Percentiles rank a stretch among this genome's conserved stretches.
Conservation (phyloP, 2,797 vertebrate genomes). For the Pangasius larnaudii region DNA sequence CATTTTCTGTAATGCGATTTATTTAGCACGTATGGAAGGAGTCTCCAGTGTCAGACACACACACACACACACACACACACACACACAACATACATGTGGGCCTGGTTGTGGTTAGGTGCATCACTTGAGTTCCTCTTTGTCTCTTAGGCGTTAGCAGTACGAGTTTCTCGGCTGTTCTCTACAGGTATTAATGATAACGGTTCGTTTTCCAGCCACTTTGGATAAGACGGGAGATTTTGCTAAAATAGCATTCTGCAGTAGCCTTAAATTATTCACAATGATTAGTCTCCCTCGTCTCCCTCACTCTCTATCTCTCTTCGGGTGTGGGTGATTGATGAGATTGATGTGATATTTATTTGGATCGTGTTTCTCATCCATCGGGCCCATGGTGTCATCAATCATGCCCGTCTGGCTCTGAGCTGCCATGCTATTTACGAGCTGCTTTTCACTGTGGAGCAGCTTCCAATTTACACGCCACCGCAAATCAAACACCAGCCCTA, state of each 20-base stretch:
- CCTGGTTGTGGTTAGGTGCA: background rate
- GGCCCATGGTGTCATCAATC: slow-evolving; percentile 59
- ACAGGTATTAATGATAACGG: too few relatives aligned
- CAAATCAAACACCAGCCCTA: slow-evolving; percentile 62
- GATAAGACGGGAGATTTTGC: slow-evolving; percentile 52
- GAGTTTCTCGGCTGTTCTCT: background rate
- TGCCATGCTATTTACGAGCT: slow-evolving; percentile 69
- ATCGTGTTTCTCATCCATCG: slow-evolving; percentile 62
- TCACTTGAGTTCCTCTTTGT: background rate
- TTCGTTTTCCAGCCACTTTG: slow-evolving; percentile 4
- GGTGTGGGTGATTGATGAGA: slow-evolving; percentile 56
- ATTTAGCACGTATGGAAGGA: background rate
- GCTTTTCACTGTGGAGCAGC: slow-evolving; percentile 65
- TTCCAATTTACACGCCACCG: slow-evolving; percentile 68
- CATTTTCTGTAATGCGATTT: background rate
- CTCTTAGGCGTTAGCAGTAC: background rate
- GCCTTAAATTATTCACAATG: slow-evolving; percentile 33
- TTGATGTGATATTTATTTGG: slow-evolving; percentile 69
- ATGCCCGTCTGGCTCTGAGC: slow-evolving; percentile 50
- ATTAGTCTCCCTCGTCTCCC: slow-evolving; percentile 51
- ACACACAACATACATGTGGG: background rate
- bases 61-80: background rate
- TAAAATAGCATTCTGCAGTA: slow-evolving; percentile 50
- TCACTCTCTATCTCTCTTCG: slow-evolving; percentile 11
- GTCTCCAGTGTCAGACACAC: background rate